These are phyloP conservation scores for Leucophenga varia DNA, from an alignment of 1,140 invertebrate species.

Conservation along the genomic window DNA sequence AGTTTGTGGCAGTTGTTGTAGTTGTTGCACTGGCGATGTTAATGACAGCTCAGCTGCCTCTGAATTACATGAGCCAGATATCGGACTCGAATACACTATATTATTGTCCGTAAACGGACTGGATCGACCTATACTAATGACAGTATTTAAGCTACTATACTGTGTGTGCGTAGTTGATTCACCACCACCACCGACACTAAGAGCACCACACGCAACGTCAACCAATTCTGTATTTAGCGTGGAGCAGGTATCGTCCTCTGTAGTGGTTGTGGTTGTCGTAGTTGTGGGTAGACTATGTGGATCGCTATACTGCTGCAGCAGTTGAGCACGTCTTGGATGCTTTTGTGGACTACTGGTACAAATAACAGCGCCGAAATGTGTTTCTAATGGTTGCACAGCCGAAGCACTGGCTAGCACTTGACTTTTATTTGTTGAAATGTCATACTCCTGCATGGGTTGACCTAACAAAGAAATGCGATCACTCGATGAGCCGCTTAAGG, in stretches of 20 bases:
- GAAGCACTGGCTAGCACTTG: conserved; percentile 12
- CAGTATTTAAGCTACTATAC: conserved; percentile 48
- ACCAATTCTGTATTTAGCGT: conserved; percentile 46
- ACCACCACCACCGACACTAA: conserved; percentile 11
- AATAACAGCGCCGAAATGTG: conserved; percentile 41
- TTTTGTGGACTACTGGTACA: conserved; percentile 32
- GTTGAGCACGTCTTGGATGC: conserved; percentile 28
- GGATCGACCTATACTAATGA: conserved; percentile 42
- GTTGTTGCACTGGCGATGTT: conserved; percentile 12
- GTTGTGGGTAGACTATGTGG: conserved; percentile 46
- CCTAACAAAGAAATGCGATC: conserved; percentile 30
- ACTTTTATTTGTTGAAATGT: conserved; percentile 8
- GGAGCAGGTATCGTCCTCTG: conserved; percentile 49
- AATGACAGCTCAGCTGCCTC: too few relatives aligned
- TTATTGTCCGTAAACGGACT: conserved; percentile 38
- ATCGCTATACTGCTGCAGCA: conserved; percentile 51
- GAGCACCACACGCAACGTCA: conserved; percentile 7
- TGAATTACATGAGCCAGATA: too few relatives aligned
- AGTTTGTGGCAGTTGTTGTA: conserved; percentile 48
- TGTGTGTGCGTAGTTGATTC: conserved; percentile 45
- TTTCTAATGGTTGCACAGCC: conserved; percentile 29
- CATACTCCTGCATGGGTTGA: conserved; percentile 16
- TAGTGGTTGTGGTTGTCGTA: conserved; percentile 44
- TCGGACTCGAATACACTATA: conserved; percentile 14
- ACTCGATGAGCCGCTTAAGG: conserved; percentile 32